Evolutionary conservation across 2,888 invertebrate species (phyloP), one percentile per base, ranked within the genome.

Genomic region (Caenorhabditis sinica): DNA sequence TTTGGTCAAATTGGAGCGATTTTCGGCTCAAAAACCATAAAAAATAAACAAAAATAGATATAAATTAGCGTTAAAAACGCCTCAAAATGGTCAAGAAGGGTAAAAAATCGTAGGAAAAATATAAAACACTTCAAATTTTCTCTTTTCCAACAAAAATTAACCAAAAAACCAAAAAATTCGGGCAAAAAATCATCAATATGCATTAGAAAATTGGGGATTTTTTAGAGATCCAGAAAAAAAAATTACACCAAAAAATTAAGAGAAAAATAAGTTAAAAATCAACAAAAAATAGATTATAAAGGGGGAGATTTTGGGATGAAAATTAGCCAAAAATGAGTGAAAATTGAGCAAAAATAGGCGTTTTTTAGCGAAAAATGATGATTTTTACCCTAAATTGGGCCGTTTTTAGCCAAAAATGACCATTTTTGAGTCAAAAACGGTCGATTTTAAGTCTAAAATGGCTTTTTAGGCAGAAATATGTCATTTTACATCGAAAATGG

Each of bases 61-160:
- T 23, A 40, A 66, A 56, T 20, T 45, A n/a, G n/a, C n/a, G 5
- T 8, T 20, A 23, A 40, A 40, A 45, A 58, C 8, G 4, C 30
- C 11, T 51, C 36, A 51, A 49, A 69, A 45, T 25, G 33, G 36
- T 13, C 60, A 8, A 36, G 25, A 66, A 56, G 23, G 33, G 56
- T 33, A 20, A 30, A 58, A 61, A 61, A 71, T 23, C 40, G 56
- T 15, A 8, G 23, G 17, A 49, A 49, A 65, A 65, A 11, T 36
- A 58, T 13, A 28, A 33, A 43, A 65, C 13, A 9, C 4, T 6
- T 30, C 17, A n/a, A 9, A 33, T 60, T 36, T 20, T 33, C 8
- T 33, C 45, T 45, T 45, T n/a, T 45, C 5, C 15, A 45, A 45
- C 17, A 15, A 45, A n/a, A n/a, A n/a, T n/a, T n/a, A n/a, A n/a